Percentiles rank a stretch among this genome's conserved stretches.
Evolutionary conservation across 2,113 vertebrate species (phyloP).

Genomic region (Hyla sarda): DNA sequence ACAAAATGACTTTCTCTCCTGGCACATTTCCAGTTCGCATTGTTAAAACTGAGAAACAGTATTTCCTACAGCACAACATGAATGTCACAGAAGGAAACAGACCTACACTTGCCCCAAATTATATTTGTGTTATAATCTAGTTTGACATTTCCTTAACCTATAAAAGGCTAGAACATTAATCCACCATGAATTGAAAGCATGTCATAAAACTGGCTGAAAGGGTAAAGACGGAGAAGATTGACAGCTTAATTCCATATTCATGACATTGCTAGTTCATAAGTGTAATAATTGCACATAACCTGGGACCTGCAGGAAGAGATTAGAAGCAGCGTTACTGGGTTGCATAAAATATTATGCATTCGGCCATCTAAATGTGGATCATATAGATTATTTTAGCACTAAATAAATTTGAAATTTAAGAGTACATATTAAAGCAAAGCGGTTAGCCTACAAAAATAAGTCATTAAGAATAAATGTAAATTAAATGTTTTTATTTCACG

Average conservation of each 20-base stretch:
- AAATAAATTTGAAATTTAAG: background rate
- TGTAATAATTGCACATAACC: conserved; percentile 36
- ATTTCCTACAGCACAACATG: conserved; percentile 23
- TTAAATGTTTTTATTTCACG: background rate
- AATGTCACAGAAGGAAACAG: conserved; percentile 19
- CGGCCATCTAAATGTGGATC: background rate
- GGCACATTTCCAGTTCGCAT: conserved; percentile 2
- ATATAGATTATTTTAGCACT: conserved; percentile 3
- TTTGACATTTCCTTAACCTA: conserved; percentile 51
- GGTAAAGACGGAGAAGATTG: conserved; percentile 30
- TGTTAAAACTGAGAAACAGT: background rate
- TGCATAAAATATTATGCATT: background rate
- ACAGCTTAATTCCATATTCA: conserved; percentile 42
- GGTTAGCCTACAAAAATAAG: background rate
- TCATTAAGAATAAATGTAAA: background rate
- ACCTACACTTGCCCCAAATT: conserved; percentile 31
- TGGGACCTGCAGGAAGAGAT: conserved; percentile 35
- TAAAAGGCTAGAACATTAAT: conserved; percentile 45
- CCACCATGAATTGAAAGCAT: conserved; percentile 25
- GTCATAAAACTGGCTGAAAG: conserved; percentile 46
- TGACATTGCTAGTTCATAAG: conserved; percentile 33
- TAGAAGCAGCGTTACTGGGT: background rate
- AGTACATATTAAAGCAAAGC: background rate
- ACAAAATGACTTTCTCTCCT: conserved; percentile 1
- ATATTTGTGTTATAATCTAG: conserved; percentile 45